Percentiles rank a stretch among this genome's conserved stretches.
Conservation (phyloP, 2,888 invertebrate genomes). For the Ptychoptera contaminata region DNA sequence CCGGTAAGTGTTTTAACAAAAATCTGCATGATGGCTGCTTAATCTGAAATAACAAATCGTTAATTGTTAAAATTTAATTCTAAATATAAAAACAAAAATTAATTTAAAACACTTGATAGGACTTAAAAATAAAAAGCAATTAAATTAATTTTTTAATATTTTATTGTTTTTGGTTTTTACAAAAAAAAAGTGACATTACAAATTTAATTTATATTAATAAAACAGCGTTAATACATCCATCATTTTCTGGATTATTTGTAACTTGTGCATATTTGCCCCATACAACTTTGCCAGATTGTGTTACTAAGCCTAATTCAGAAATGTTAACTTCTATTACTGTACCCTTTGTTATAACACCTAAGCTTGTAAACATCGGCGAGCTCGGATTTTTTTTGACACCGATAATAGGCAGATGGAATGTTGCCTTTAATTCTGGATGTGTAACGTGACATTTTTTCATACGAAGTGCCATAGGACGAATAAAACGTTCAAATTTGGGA, state of each 20-base stretch:
- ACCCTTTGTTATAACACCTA: constrained; percentile 98
- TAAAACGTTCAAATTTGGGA: constrained; percentile 97
- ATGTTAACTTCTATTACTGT: constrained; percentile 97
- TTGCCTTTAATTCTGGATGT: constrained; percentile 97
- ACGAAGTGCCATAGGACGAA: constrained; percentile 90
- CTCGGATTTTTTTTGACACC: constrained; percentile 99
- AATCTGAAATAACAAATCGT: too few relatives aligned
- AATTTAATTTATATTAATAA: constrained; percentile 59
- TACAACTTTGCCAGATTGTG: constrained; percentile 96
- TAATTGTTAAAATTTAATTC: too few relatives aligned
- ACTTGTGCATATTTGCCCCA: constrained; percentile 99
- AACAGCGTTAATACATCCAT: constrained; percentile 98
- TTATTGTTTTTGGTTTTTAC: constrained; percentile 8
- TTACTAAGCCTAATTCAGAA: constrained; percentile 94
- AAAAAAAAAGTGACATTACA: constrained; percentile 3
- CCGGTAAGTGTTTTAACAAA: constrained; percentile 91
- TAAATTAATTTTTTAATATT: background rate
- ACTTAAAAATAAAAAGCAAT: background rate
- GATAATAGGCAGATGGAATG: constrained; percentile 92
- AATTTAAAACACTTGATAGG: too few relatives aligned
- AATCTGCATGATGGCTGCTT: constrained; percentile 67
- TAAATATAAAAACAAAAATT: too few relatives aligned
- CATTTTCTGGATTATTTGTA: constrained; percentile 98
- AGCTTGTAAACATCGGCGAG: constrained; percentile 88
- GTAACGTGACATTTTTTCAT: constrained; percentile 98